phyloP scores from a whole-genome alignment of 1,140 invertebrate species.

The Phymorhynchus buccinoides region DNA sequence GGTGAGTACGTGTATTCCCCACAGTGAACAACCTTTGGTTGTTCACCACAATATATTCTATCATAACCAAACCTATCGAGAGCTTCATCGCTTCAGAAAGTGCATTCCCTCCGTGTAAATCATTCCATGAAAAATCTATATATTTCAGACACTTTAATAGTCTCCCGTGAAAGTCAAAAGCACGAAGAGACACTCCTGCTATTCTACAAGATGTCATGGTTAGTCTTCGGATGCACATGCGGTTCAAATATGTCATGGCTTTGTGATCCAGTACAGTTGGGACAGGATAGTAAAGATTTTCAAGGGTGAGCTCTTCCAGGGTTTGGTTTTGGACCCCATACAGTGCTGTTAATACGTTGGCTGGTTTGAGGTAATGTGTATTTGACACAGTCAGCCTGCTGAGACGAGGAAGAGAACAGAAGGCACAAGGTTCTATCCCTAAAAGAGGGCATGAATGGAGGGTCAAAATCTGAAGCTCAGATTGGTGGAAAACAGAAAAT shows the following conservation, averaged over 20 bases:
- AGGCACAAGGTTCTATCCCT: not conserved
- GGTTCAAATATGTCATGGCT: no score
- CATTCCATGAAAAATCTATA: not conserved
- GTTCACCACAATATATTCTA: not conserved
- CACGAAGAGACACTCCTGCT: not conserved
- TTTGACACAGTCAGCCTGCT: not conserved
- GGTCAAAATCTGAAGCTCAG: not conserved
- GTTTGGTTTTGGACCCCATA: constrained; percentile 20
- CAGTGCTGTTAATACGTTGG: not conserved
- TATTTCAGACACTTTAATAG: not conserved
- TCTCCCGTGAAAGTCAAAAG: no score
- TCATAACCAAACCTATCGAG: not conserved
- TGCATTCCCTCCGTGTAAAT: not conserved
- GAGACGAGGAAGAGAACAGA: constrained; percentile 6
- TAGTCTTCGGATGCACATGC: no score
- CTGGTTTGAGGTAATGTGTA: not conserved
- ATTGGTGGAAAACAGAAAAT: not conserved
- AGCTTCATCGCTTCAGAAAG: not conserved
- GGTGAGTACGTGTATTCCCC: not conserved
- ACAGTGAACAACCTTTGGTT: no score
- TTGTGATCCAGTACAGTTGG: no score
- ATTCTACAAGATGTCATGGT: no score
- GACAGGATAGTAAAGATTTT: no score
- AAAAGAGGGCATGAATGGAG: not conserved
- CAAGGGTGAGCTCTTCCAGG: not conserved